These are phyloP conservation scores for Invenusta paracnida DNA, from an alignment of 2,888 invertebrate species.

Conservation along the genomic window DNA sequence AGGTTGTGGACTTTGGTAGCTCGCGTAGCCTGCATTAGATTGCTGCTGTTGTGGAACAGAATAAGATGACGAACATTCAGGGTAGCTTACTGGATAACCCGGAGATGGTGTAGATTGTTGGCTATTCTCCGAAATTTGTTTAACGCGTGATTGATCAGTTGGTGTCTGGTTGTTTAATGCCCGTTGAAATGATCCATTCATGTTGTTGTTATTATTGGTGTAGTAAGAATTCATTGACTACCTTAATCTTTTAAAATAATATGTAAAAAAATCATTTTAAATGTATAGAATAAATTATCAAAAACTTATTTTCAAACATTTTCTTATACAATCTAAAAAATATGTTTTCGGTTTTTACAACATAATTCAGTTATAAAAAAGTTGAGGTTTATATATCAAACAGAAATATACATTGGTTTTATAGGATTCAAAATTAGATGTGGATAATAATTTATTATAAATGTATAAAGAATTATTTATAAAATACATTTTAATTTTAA, in stretches of 20 bases:
- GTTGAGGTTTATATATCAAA: not conserved
- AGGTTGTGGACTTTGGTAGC: not conserved
- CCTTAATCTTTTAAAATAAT: not conserved
- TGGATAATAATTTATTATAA: too few relatives aligned
- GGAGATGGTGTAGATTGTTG: not conserved
- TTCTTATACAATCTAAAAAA: not conserved
- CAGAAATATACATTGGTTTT: not conserved
- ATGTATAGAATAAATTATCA: not conserved
- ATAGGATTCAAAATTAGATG: not conserved
- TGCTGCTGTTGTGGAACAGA: not conserved
- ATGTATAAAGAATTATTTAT: too few relatives aligned
- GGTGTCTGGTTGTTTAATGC: not conserved
- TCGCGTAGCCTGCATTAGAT: not conserved
- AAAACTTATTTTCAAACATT: not conserved
- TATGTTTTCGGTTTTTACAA: not conserved
- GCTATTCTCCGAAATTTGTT: not conserved
- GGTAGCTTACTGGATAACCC: not conserved
- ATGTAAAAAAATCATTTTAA: not conserved
- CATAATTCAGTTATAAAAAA: not conserved
- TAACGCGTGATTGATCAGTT: not conserved
- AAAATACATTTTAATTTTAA: too few relatives aligned
- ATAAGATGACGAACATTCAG: not conserved
- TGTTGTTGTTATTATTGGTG: not conserved
- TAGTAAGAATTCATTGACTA: not conserved
- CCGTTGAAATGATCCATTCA: not conserved